Evolutionary conservation across 2,113 vertebrate genomes (phyloP).

Genomic region (Poeciliopsis turrubarensis): DNA sequence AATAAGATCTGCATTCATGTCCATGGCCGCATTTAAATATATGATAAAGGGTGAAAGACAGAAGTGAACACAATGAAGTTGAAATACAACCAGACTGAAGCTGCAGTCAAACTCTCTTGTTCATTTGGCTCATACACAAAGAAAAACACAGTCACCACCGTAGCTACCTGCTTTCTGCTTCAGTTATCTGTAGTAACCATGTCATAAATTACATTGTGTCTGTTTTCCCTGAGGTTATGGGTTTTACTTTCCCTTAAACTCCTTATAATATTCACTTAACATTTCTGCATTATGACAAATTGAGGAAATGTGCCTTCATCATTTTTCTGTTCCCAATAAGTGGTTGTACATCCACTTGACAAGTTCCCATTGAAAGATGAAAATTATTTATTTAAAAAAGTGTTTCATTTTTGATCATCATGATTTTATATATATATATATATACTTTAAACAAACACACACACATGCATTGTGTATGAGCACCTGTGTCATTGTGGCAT

Average conservation of each 20-base stretch:
- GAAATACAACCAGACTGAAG: background rate
- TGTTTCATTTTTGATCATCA: too few relatives aligned
- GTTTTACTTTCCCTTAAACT: background rate
- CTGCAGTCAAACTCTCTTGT: background rate
- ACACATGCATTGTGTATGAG: conserved; percentile 13
- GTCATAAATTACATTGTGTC: background rate
- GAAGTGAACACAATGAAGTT: background rate
- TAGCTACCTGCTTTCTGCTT: too few relatives aligned
- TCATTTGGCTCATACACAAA: background rate
- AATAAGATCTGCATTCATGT: background rate
- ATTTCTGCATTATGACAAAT: background rate
- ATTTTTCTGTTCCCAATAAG: too few relatives aligned
- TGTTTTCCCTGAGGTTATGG: background rate
- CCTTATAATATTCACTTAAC: background rate
- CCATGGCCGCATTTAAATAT: background rate
- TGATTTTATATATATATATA: too few relatives aligned
- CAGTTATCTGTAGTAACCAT: background rate
- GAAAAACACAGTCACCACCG: too few relatives aligned
- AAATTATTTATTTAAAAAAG: too few relatives aligned
- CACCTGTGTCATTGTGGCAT: conserved; percentile 61
- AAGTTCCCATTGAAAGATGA: too few relatives aligned
- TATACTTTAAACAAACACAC: conserved; percentile 9
- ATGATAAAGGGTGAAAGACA: background rate
- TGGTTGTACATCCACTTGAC: too few relatives aligned
- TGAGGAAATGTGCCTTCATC: too few relatives aligned